These are phyloP conservation scores for Poecilobothrus nobilitatus DNA, from an alignment of 2,888 invertebrate species.

Conservation along the genomic window DNA sequence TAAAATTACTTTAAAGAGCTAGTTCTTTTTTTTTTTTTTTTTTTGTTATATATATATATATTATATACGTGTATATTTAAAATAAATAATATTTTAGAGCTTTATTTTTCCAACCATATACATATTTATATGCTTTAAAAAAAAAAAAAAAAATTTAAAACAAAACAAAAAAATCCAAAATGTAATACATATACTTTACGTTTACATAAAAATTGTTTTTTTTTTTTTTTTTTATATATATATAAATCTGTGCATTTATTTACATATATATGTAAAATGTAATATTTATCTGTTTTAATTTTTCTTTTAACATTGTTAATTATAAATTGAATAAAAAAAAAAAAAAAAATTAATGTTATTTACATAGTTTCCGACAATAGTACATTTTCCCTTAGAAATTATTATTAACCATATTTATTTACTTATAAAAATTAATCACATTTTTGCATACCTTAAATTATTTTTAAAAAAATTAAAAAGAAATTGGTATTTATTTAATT, in stretches of 20 bases:
- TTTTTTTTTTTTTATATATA: background rate
- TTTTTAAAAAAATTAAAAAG: too few species aligned
- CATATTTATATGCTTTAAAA: background rate
- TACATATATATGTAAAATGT: background rate
- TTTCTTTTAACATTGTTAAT: background rate
- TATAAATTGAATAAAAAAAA: too few species aligned
- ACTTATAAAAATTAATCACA: too few species aligned
- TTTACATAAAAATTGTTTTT: conserved; percentile 1
- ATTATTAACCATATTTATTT: too few species aligned
- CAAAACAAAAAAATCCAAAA: background rate
- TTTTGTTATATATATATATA: background rate
- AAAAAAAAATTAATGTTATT: too few species aligned
- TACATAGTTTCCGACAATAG: too few species aligned
- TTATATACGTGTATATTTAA: background rate
- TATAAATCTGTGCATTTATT: background rate
- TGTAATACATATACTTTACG: background rate
- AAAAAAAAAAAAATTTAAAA: background rate
- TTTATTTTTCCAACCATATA: background rate
- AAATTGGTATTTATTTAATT: too few species aligned
- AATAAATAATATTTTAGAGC: conserved; percentile 2
- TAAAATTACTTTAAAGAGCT: background rate
- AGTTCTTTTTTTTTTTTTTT: too few species aligned
- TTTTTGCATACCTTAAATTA: too few species aligned
- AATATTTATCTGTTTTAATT: background rate
- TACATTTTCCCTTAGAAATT: too few species aligned